These are phyloP conservation scores for Platygyra sinensis DNA, from an alignment of 64 coral and sea anemone genomes.

Conservation along the genomic window DNA sequence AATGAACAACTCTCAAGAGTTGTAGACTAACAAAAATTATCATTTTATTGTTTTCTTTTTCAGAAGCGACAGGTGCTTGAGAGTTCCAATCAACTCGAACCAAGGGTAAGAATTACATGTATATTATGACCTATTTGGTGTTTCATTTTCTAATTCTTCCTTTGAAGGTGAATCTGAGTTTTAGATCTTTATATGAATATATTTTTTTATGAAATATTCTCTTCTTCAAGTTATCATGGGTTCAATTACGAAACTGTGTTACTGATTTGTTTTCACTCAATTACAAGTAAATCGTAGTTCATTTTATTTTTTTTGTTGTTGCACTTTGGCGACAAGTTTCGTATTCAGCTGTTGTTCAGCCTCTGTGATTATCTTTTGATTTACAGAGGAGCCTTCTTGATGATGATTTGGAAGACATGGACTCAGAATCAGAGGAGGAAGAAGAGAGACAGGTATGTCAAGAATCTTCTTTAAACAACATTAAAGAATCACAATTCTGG, in stretches of 20 bases:
- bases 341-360: too few relatives aligned
- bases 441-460: slow-evolving; percentile 61
- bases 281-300: too few relatives aligned
- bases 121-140: too few relatives aligned
- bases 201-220: background rate
- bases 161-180: background rate
- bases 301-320: background rate
- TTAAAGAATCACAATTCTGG: too few relatives aligned
- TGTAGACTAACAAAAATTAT: too few relatives aligned
- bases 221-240: too few relatives aligned
- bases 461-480: too few relatives aligned
- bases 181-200: background rate
- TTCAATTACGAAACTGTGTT: too few relatives aligned
- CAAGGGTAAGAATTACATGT: slow-evolving; percentile 79
- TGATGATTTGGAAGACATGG: slow-evolving; percentile 97
- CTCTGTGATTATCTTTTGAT: slow-evolving; percentile 1
- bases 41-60: slow-evolving; percentile 50
- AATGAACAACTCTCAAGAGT: too few relatives aligned
- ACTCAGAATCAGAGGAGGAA: slow-evolving; percentile 95
- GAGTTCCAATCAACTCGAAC: slow-evolving; percentile 82
- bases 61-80: slow-evolving; percentile 89
- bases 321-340: background rate
- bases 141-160: too few relatives aligned
- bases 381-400: slow-evolving; percentile 88
- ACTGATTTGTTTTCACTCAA: too few relatives aligned